Conservation (phyloP, 2,797 vertebrate genomes). For the Atherinosoma microstoma region DNA sequence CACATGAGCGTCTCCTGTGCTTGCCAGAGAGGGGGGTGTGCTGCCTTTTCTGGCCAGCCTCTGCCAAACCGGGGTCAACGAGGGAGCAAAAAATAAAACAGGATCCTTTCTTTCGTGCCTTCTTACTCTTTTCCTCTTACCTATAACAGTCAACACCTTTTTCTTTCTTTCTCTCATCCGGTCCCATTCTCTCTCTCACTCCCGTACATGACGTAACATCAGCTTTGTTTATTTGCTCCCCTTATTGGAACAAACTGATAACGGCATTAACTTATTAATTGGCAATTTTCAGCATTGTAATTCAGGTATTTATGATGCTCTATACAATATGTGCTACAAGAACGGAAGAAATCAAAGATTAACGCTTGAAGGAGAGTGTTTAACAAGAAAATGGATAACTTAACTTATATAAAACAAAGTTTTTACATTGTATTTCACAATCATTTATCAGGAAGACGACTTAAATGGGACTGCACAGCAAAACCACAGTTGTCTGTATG, state of each 20-base stretch:
- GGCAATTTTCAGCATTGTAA: slow-evolving; percentile 33
- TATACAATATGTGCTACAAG: neutral
- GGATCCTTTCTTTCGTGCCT: slow-evolving; percentile 61
- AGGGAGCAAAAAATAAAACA: slow-evolving; percentile 72
- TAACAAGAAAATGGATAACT: too few species aligned
- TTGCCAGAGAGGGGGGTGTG: slow-evolving; percentile 69
- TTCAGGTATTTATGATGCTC: neutral
- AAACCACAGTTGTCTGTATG: neutral
- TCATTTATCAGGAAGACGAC: neutral
- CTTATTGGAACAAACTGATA: slow-evolving; percentile 72
- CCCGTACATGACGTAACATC: slow-evolving; percentile 73
- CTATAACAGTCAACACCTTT: slow-evolving; percentile 76
- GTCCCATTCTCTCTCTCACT: slow-evolving; percentile 49
- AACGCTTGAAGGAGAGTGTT: too few species aligned
- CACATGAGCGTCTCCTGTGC: slow-evolving; percentile 62
- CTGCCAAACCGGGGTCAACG: slow-evolving; percentile 77
- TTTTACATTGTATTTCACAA: neutral
- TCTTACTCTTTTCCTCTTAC: slow-evolving; percentile 71
- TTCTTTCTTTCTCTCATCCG: slow-evolving; percentile 68
- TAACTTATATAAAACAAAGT: slow-evolving; percentile 25
- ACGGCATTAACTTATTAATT: slow-evolving; percentile 53
- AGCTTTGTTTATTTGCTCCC: slow-evolving; percentile 78
- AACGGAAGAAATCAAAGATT: neutral
- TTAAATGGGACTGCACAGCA: neutral
- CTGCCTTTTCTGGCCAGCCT: slow-evolving; percentile 72